Conservation (phyloP, 2,113 vertebrate genomes). For the Andinoacara biseriatus region DNA sequence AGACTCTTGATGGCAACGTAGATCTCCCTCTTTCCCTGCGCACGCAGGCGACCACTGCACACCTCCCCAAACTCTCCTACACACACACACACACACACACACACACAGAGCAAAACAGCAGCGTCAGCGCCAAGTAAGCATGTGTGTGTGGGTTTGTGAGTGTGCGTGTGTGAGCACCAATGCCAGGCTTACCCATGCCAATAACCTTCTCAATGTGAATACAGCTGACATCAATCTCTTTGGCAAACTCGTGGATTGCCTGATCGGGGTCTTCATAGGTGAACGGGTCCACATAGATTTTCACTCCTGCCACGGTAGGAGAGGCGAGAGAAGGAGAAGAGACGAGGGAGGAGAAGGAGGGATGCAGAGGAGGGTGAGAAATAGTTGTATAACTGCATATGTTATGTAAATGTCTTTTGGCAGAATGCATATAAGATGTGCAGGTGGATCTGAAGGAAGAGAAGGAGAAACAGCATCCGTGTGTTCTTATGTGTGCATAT, state of each 20-base stretch:
- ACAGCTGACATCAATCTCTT: slow-evolving; percentile 92
- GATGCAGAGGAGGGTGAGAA: slow-evolving; percentile 56
- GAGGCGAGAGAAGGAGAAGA: slow-evolving; percentile 69
- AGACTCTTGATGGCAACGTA: slow-evolving; percentile 83
- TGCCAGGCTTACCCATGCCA: slow-evolving; percentile 90
- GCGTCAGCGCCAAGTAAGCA: slow-evolving; percentile 53
- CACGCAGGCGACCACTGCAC: slow-evolving; percentile 79
- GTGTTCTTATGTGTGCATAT: not conserved
- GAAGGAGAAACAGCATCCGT: slow-evolving; percentile 17
- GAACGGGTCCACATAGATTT: slow-evolving; percentile 89
- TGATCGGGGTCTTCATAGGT: slow-evolving; percentile 83
- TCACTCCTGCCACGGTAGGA: slow-evolving; percentile 84
- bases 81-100: slow-evolving; percentile 59
- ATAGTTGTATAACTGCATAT: slow-evolving; percentile 57
- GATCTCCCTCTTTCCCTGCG: slow-evolving; percentile 80
- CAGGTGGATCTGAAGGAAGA: slow-evolving; percentile 19
- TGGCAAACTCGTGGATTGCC: slow-evolving; percentile 83
- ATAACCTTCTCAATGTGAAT: slow-evolving; percentile 99
- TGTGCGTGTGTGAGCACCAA: not conserved
- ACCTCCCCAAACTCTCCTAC: slow-evolving; percentile 83
- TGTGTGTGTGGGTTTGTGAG: slow-evolving; percentile 43
- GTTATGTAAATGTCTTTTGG: slow-evolving; percentile 58
- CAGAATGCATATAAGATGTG: slow-evolving; percentile 25
- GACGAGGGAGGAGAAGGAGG: slow-evolving; percentile 10
- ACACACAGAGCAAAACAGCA: slow-evolving; percentile 32